Base-by-base conservation (phyloP, 1,140 invertebrate species). In the Cheumatopsyche charites region DNA sequence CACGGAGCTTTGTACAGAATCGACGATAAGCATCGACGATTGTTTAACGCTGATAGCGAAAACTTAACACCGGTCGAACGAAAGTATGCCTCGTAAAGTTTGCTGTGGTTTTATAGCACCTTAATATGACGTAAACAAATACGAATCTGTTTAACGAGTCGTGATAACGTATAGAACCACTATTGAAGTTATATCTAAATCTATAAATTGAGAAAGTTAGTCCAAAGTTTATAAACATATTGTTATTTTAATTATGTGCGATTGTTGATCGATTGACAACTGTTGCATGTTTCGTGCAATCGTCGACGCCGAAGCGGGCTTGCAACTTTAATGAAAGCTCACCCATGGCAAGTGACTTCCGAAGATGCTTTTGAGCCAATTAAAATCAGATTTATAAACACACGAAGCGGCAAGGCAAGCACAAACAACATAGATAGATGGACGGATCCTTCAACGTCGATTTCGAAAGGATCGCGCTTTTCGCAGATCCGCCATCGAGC, bases 311-410 rank as follows among this genome's bases (percentile, higher is more conserved):
- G 55, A 58, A 7, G 55, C 11, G 23, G 21, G 11, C 9, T 19
- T 3, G 19, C 7, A 25, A n/a, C 12, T 58, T 58, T 58, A 58
- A 58, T 23, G 55, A 58, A 58, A 36, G 29, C 55, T 11, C 6
- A 12, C 49, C 21, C 21, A 11, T 58, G 11, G 55, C 55, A 21
- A 12, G 55, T 25, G n/a, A 6, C 15, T 19, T 17, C 47, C 47
- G 47, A 52, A 9, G 47, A 52, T 17, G 55, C 23, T 58, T 47
- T 25, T 58, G 55, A 58, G 55, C 55, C 55, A 58, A 58, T 58
- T 58, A 58, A 58, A 58, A 58, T 58, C 55, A 58, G 55, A 58
- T 58, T 58, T 58, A 58, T 58, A 58, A 58, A 58, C 55, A n/a
- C n/a, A 58, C 55, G 55, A 58, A 58, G 55, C 23, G 55, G 55